Conservation (phyloP, 1,140 invertebrate species). For the Archivesica marissinica region DNA sequence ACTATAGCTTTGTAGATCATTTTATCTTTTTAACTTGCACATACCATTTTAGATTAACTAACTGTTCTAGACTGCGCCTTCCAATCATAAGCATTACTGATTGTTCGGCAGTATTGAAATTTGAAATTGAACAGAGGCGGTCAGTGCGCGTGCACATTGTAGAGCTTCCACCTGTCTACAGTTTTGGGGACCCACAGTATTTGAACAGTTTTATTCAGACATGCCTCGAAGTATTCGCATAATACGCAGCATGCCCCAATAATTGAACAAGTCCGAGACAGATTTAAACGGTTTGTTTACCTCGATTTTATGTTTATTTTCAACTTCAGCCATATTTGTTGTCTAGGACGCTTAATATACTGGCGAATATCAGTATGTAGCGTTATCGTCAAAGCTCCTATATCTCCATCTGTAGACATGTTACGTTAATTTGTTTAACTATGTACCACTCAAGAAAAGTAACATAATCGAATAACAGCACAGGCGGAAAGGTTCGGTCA, state of each 20-base stretch:
- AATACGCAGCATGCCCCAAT: background rate
- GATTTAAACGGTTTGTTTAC: background rate
- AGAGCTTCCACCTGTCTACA: background rate
- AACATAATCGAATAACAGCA: too few relatives aligned
- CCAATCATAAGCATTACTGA: too few relatives aligned
- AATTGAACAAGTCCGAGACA: background rate
- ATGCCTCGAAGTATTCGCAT: background rate
- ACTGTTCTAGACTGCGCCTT: too few relatives aligned
- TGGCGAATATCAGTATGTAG: slow-evolving; percentile 18
- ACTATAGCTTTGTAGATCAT: too few relatives aligned
- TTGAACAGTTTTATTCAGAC: background rate
- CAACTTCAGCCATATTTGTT: slow-evolving; percentile 53
- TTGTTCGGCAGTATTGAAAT: background rate
- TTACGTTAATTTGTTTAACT: too few relatives aligned
- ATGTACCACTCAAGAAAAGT: too few relatives aligned
- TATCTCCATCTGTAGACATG: too few relatives aligned
- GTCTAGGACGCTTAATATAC: slow-evolving; percentile 53
- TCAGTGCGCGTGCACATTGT: background rate
- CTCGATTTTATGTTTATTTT: background rate
- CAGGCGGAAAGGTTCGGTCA: too few relatives aligned
- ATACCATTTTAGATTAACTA: too few relatives aligned
- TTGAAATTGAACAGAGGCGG: background rate
- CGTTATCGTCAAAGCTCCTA: slow-evolving; percentile 47
- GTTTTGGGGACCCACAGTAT: background rate
- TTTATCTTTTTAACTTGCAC: too few relatives aligned